These are phyloP conservation scores for Macrotus californicus DNA, from an alignment of 2,113 vertebrate species.

Conservation along the genomic window DNA sequence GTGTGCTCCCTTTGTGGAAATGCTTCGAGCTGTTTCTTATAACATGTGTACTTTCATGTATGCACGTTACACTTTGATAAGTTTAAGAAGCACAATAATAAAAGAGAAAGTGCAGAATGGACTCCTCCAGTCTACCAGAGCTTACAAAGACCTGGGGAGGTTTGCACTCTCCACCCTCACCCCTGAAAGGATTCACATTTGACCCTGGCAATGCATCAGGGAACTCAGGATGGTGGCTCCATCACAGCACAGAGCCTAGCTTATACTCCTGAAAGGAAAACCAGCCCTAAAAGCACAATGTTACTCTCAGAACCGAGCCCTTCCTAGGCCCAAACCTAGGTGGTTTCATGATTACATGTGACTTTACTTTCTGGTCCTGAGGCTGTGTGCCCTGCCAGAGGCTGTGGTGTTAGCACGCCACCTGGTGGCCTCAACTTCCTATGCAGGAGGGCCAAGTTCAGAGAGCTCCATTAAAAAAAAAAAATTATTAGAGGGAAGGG, in stretches of 20 bases:
- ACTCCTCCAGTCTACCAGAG: no score
- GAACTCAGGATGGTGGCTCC: not conserved
- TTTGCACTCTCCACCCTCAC: not conserved
- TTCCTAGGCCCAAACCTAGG: not conserved
- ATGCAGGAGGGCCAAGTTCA: accelerated
- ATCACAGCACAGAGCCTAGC: not conserved
- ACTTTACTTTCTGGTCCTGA: not conserved
- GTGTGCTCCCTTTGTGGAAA: not conserved
- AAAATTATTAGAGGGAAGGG: no score
- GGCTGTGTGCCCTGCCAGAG: not conserved
- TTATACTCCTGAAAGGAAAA: not conserved
- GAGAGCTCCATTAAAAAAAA: no score
- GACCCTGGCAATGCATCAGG: accelerated
- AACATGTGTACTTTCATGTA: not conserved
- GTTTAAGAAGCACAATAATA: not conserved
- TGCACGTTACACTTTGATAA: not conserved
- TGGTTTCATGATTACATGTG: no score
- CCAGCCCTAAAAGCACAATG: not conserved
- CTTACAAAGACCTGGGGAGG: not conserved
- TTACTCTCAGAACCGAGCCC: accelerated
- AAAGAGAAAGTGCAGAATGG: not conserved
- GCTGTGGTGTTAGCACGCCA: not conserved
- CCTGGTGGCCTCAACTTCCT: not conserved
- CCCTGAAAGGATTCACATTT: not conserved
- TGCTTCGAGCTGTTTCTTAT: not conserved